Base-by-base conservation (phyloP, 2,888 invertebrate species). In the Amorpha juglandis region DNA sequence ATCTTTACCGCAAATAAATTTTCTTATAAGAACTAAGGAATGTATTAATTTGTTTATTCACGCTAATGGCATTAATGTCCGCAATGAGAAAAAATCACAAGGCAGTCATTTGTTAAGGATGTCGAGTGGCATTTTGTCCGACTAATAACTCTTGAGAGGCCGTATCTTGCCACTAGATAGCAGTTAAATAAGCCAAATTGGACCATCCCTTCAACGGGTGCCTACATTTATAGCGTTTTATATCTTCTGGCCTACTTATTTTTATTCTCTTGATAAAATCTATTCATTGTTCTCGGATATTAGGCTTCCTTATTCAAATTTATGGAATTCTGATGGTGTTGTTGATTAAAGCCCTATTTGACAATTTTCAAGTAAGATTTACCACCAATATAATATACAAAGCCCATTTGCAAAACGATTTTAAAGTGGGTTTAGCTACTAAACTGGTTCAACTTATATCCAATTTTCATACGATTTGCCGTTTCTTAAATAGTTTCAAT, bases 141-240 rank as follows among this genome's bases (percentile, higher is more conserved):
- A 78, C 86, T 88, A 88, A 90, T 90, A 90, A 89, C 82, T 89
- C 81, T 80, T 75, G 71, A 73, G 76, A 81, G 80, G 75, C 80
- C 81, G 79, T 86, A 86, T 87, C 85, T 81, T 69, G 74, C 76
- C 81, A 77, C 79, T 81, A 83, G 87, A 87, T 87, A 83, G 87
- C 87, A 86, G 87, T 90, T 85, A 89, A 90, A 87, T 88, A 86
- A 84, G 84, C 87, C 84, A 89, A 91, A 90, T 90, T 90, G 88
- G 84, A 79, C 83, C 84, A 85, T 89, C 84, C 78, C 82, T 84
- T 83, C 79, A 77, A 73, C 75, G 76, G 38, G 70, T 77, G 81
- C 78, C 81, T 77, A 77, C 74, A 81, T 88, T 89, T 87, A 88
- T 87, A 76, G 84, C 75, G 75, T 74, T 74, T 80, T 87, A 84